Conservation (phyloP, 2,888 invertebrate species). For the Lepidonotus clava region DNA sequence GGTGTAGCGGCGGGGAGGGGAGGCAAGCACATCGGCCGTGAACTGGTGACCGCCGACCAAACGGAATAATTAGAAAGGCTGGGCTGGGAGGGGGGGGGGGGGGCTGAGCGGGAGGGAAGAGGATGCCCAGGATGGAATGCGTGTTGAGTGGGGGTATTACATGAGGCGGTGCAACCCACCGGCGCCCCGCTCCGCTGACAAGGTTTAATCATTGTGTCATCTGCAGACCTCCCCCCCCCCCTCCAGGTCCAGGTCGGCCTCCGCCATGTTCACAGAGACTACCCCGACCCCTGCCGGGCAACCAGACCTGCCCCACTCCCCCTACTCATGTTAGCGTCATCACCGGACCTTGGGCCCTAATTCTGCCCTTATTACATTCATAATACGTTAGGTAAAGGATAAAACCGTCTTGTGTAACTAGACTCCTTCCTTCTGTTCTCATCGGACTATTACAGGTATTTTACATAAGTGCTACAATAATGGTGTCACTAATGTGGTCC, state of each 20-base stretch:
- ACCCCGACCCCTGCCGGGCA: background rate
- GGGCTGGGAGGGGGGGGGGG: too few relatives aligned
- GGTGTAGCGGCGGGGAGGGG: background rate
- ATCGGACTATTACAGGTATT: too few relatives aligned
- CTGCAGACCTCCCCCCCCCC: background rate
- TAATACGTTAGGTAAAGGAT: too few relatives aligned
- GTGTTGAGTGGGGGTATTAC: constrained; percentile 37
- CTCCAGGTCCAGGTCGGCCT: background rate
- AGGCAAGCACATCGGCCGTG: background rate
- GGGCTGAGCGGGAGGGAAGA: background rate
- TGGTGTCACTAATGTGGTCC: too few relatives aligned
- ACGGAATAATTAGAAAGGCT: constrained; percentile 9
- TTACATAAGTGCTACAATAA: too few relatives aligned
- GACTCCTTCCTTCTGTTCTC: too few relatives aligned
- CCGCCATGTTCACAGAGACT: background rate
- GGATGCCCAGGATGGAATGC: too few relatives aligned
- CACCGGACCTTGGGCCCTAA: too few relatives aligned
- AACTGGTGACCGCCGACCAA: constrained; percentile 37
- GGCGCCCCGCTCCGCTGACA: background rate
- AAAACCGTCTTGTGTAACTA: too few relatives aligned
- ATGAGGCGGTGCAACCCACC: background rate
- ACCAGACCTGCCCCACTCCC: background rate
- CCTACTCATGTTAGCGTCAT: background rate
- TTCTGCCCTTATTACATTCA: too few relatives aligned
- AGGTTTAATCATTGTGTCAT: constrained; percentile 43